phyloP scores from a whole-genome alignment of 2,113 vertebrate species.

The Proteles cristata region DNA sequence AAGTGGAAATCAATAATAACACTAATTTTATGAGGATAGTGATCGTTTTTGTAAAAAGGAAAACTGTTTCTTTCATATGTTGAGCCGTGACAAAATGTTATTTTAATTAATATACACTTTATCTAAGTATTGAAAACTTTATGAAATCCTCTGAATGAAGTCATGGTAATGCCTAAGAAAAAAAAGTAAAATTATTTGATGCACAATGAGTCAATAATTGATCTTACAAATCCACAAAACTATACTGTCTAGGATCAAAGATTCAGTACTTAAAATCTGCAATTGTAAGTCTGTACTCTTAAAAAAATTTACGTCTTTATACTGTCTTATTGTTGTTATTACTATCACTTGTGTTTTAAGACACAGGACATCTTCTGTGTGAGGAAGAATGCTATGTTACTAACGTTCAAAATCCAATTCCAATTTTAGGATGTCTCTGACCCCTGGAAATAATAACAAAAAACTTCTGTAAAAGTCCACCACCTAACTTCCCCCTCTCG shows the following conservation, averaged over 20 bases:
- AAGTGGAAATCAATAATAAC: not conserved
- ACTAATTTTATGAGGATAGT: slow-evolving; percentile 5
- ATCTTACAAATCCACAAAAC: slow-evolving; percentile 29
- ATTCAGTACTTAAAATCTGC: slow-evolving; percentile 22
- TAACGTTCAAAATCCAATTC: slow-evolving; percentile 62
- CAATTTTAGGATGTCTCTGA: slow-evolving; percentile 35
- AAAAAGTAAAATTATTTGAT: slow-evolving; percentile 40
- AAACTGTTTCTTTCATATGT: not conserved
- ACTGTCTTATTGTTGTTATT: not conserved
- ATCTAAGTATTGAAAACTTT: slow-evolving; percentile 47
- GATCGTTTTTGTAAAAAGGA: not conserved
- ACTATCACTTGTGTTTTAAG: not conserved
- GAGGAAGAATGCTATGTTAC: not conserved
- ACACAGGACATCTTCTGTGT: not conserved
- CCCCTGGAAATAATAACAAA: slow-evolving; percentile 48
- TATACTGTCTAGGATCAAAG: slow-evolving; percentile 53
- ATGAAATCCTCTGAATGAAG: slow-evolving; percentile 51
- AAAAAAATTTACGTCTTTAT: not conserved
- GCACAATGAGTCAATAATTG: not conserved
- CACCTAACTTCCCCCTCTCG: not conserved
- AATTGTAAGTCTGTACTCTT: not conserved
- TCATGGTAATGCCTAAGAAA: not conserved
- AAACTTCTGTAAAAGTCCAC: slow-evolving; percentile 62
- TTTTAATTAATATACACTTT: slow-evolving; percentile 48
- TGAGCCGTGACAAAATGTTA: slow-evolving; percentile 48